Base-by-base conservation (phyloP, 2,797 vertebrate genomes). In the Halcyon chelicuti region DNA sequence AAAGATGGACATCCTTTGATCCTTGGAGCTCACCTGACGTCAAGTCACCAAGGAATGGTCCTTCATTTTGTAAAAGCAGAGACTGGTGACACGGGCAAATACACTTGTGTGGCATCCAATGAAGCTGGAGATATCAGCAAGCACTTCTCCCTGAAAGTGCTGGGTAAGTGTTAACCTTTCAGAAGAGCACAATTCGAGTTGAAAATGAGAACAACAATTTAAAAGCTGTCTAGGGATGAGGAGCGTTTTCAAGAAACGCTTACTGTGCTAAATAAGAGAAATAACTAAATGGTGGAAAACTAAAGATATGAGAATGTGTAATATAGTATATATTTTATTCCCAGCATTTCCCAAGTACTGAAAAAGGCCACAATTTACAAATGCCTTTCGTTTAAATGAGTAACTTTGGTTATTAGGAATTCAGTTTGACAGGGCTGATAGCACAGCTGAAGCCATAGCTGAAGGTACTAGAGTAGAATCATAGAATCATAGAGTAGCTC, bases 101-200 rank as follows among this genome's bases (percentile, higher is more conserved):
- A 99, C 95, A 99, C 98, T 58, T 99, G 99, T 14, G 55, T 98
- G 55, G 99, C 99, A 26, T 97, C 98, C 76, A 99, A 99, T 76
- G 98, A 98, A 1, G 99, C 99, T 1, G 99, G 99, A 31, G 98
- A 99, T 81, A 97, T 97, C 65, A 99, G 98, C 86, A 99, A 99
- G 44, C 98, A 99, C 96, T 99, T 99, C 70, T 91, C 95, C 75
- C 97, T 99, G 14, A 99, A 98, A 94, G 99, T 99, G 40, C 97
- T 99, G 55, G 99, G 99, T 99, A 97, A 96, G 98, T 91, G n/a
- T 31, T 78, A 46, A 29, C 19, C 29, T 40, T 40, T 20, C 17
- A 7, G 10, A 9, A 28, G 13, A 18, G 20, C 31, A 62, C 35
- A 77, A 21, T 55, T 13, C 0, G 4, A 67, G 49, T 23, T 33